These are phyloP conservation scores for Anniella stebbinsi DNA, from an alignment of 2,797 vertebrate genomes.

Conservation along the genomic window DNA sequence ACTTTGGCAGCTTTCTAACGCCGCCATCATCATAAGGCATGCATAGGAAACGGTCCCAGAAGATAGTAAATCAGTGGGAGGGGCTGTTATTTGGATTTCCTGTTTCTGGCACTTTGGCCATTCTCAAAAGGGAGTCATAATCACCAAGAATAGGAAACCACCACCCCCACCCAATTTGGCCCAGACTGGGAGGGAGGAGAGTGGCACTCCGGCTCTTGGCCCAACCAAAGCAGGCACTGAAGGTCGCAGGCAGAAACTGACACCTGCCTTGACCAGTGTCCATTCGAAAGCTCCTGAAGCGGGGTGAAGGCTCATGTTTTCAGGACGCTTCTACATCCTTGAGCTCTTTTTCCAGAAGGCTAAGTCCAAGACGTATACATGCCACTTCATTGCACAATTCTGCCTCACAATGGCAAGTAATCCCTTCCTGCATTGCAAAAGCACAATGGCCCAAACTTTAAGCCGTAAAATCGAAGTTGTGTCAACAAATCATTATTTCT, in stretches of 20 bases:
- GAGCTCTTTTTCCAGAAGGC: background rate
- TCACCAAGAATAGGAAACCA: too few relatives aligned
- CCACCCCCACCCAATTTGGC: background rate
- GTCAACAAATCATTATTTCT: slow-evolving; percentile 38
- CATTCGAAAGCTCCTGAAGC: background rate
- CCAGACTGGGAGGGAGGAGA: background rate
- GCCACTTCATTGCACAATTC: slow-evolving; percentile 46
- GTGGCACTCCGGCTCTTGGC: background rate
- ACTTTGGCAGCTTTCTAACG: background rate
- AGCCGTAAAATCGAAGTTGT: background rate
- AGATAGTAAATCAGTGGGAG: background rate
- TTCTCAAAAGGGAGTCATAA: background rate
- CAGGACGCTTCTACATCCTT: slow-evolving; percentile 38
- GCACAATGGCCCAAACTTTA: slow-evolving; percentile 1
- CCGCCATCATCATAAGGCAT: background rate
- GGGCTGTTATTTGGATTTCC: background rate
- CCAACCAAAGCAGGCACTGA: background rate
- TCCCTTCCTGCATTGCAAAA: slow-evolving; percentile 57
- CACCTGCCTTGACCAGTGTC: background rate
- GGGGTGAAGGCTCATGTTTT: background rate
- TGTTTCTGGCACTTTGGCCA: background rate
- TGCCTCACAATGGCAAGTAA: slow-evolving; percentile 31
- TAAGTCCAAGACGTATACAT: slow-evolving; percentile 12
- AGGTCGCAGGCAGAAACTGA: background rate
- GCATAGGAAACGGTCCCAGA: background rate